These are phyloP conservation scores for Congeria kusceri DNA, from an alignment of 2,888 invertebrate genomes.

Conservation along the genomic window DNA sequence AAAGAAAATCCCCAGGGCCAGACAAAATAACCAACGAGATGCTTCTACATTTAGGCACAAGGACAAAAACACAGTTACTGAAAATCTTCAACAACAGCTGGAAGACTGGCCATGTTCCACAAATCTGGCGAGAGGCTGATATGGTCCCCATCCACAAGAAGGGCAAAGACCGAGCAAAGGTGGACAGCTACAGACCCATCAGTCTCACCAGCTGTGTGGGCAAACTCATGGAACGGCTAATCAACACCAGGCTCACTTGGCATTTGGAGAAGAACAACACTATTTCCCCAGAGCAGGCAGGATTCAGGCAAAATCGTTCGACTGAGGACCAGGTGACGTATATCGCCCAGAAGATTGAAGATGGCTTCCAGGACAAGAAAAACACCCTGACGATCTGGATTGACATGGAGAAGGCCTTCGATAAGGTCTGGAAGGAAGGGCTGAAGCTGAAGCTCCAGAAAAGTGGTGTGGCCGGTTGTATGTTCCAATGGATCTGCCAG, in stretches of 20 bases:
- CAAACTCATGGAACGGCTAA: slow-evolving; percentile 7
- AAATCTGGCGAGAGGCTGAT: slow-evolving; percentile 13
- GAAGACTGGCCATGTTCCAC: too few species aligned
- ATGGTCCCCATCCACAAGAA: slow-evolving; percentile 41
- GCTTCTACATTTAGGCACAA: slow-evolving; percentile 6
- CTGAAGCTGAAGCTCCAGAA: neutral
- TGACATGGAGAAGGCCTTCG: too few species aligned
- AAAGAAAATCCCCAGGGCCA: slow-evolving; percentile 32
- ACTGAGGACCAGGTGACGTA: slow-evolving; percentile 13
- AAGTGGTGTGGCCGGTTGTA: slow-evolving; percentile 2
- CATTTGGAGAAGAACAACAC: too few species aligned
- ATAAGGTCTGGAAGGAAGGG: too few species aligned
- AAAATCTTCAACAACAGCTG: slow-evolving; percentile 15
- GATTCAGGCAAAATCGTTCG: slow-evolving; percentile 4
- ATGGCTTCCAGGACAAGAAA: slow-evolving; percentile 19
- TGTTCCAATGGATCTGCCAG: too few species aligned
- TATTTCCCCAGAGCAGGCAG: too few species aligned
- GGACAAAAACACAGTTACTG: neutral
- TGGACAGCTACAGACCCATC: slow-evolving; percentile 16
- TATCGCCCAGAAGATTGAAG: slow-evolving; percentile 12
- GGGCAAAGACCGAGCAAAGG: slow-evolving; percentile 31
- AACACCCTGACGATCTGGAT: neutral
- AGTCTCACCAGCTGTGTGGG: too few species aligned
- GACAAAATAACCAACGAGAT: slow-evolving; percentile 41
- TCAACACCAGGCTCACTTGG: too few species aligned